Evolutionary conservation across 92 coral and sea anemone species (phyloP).

Genomic region (Parazoanthus darwini): DNA sequence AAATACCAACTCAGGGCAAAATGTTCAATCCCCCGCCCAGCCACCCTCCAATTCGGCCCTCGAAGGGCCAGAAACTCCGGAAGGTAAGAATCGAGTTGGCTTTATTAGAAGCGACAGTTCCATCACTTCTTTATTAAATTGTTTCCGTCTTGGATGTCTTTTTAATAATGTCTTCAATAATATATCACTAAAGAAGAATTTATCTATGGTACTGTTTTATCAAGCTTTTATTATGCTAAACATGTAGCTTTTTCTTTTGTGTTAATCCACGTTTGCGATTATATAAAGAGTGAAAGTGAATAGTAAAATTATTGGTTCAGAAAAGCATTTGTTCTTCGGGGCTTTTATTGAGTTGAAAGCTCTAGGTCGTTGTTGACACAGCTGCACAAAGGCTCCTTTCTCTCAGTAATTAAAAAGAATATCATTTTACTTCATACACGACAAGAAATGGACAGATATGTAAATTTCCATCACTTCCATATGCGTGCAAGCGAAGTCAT

Average conservation of each 20-base stretch:
- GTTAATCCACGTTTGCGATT: constrained; percentile 84
- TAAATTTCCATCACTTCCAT: constrained; percentile 68
- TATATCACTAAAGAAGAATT: constrained; percentile 77
- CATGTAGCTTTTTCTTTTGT: constrained; percentile 75
- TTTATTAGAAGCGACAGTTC: constrained; percentile 93
- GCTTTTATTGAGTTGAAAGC: constrained; percentile 99
- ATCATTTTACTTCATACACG: constrained; percentile 91
- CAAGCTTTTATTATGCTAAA: constrained; percentile 84
- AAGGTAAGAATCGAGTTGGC: constrained; percentile 79
- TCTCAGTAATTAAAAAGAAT: constrained; percentile 96
- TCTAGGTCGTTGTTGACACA: constrained; percentile 98
- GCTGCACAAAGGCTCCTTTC: constrained; percentile 99
- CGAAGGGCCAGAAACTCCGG: constrained; percentile 93
- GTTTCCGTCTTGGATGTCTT: constrained; percentile 98
- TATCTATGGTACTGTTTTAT: constrained; percentile 76
- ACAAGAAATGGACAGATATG: constrained; percentile 85
- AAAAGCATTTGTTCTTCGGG: constrained; percentile 85
- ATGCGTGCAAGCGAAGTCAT: constrained; percentile 74
- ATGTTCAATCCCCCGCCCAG: constrained; percentile 81
- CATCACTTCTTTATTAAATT: constrained; percentile 94
- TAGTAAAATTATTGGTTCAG: constrained; percentile 92
- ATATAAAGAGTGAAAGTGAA: constrained; percentile 89
- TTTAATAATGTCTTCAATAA: constrained; percentile 95
- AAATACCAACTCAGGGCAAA: constrained; percentile 76
- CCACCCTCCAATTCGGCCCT: constrained; percentile 89